Evolutionary conservation across 2,888 invertebrate genomes (phyloP).

Genomic region (Digitonthophagus gazella): DNA sequence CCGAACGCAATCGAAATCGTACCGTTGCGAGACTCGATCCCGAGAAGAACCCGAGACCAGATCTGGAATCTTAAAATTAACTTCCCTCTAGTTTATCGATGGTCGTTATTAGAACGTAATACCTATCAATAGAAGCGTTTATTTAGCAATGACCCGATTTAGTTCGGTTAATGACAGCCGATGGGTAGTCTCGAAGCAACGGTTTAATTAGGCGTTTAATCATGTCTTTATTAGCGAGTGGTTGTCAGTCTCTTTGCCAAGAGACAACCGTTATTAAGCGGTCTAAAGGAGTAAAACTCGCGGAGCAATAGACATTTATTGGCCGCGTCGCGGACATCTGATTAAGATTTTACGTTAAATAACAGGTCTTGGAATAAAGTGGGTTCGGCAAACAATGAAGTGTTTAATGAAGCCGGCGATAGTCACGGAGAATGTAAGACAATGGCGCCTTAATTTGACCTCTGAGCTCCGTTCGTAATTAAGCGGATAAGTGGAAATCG

Average conservation of each 20-base stretch:
- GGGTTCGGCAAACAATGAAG: background rate
- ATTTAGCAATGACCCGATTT: too few species aligned
- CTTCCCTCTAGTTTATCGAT: background rate
- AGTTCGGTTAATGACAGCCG: too few species aligned
- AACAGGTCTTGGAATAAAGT: background rate
- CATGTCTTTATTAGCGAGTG: background rate
- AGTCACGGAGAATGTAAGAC: background rate
- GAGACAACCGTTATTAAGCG: background rate
- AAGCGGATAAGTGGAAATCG: background rate
- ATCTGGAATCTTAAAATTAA: background rate
- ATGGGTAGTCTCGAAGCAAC: too few species aligned
- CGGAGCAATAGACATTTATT: background rate
- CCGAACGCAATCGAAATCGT: background rate
- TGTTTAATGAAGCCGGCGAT: background rate
- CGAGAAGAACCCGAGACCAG: background rate
- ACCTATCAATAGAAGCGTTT: too few species aligned
- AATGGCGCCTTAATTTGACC: background rate
- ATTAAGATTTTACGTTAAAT: background rate
- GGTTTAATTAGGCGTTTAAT: background rate
- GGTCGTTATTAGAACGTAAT: background rate
- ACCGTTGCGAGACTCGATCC: background rate
- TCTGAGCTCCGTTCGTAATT: background rate
- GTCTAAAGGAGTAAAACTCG: background rate
- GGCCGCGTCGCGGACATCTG: background rate
- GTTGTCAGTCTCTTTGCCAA: background rate